Conservation (phyloP, 2,797 vertebrate genomes). For the Pitangus sulphuratus region DNA sequence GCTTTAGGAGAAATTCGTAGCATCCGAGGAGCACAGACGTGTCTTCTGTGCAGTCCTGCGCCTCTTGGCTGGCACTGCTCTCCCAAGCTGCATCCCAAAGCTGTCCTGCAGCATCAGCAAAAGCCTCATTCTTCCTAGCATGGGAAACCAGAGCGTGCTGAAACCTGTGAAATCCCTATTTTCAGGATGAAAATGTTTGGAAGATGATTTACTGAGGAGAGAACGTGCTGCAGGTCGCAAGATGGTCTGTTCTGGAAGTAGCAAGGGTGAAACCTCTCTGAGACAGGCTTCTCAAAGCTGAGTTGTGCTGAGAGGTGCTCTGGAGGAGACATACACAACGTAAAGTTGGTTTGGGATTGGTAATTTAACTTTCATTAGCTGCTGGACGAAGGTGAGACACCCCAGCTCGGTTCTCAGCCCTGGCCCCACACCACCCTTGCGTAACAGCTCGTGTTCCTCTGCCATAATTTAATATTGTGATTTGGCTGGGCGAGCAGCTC, state of each 20-base stretch:
- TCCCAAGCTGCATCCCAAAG: not conserved
- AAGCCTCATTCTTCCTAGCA: not conserved
- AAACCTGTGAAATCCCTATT: not conserved
- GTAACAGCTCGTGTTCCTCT: not conserved
- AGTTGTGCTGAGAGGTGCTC: not conserved
- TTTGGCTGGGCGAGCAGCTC: not conserved
- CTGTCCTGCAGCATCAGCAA: not conserved
- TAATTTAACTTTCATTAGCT: not conserved
- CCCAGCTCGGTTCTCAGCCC: not conserved
- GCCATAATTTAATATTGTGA: not conserved
- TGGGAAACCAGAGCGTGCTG: not conserved
- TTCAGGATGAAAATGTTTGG: not conserved
- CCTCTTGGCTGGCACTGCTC: not conserved
- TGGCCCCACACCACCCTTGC: not conserved
- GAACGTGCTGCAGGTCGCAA: rapidly evolving
- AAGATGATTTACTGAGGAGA: not conserved
- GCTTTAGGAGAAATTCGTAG: not conserved
- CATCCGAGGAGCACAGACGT: not conserved
- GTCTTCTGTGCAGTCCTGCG: conserved; percentile 4
- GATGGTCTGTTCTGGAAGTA: not conserved
- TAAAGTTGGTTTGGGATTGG: not conserved
- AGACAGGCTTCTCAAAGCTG: not conserved
- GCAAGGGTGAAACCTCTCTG: not conserved
- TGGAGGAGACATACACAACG: not conserved
- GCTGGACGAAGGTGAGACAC: not conserved